These are phyloP conservation scores for Sebastes steindachneri DNA, from an alignment of 2,797 vertebrate genomes.

Conservation along the genomic window DNA sequence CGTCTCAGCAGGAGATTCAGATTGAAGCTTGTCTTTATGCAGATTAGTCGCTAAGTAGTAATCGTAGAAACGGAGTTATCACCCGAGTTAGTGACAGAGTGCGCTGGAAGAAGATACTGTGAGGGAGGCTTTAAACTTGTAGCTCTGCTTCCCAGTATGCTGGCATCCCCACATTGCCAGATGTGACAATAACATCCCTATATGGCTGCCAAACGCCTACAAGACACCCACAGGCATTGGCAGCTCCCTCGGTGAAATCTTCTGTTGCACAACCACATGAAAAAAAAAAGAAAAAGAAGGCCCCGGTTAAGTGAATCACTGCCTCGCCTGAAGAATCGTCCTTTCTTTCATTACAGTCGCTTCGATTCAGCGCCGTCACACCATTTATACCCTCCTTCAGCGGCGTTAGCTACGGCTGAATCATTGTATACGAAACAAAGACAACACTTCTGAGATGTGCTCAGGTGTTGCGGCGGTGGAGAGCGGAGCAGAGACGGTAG, in stretches of 20 bases:
- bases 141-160: slow-evolving; percentile 51
- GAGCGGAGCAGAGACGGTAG: slow-evolving; percentile 14
- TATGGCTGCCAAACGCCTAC: slow-evolving; percentile 71
- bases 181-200: slow-evolving; percentile 74
- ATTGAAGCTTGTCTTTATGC: slow-evolving; percentile 8
- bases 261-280: slow-evolving; percentile 53
- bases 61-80: slow-evolving; percentile 27
- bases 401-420: slow-evolving; percentile 21
- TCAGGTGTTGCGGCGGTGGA: slow-evolving; percentile 55
- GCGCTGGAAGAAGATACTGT: slow-evolving; percentile 29
- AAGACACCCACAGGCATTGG: slow-evolving; percentile 72
- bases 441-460: slow-evolving; percentile 29
- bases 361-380: slow-evolving; percentile 38
- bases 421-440: slow-evolving; percentile 51
- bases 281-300: slow-evolving; percentile 7
- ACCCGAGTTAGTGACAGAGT: neutral
- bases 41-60: slow-evolving; percentile 30
- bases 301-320: slow-evolving; percentile 67
- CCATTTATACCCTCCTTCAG: slow-evolving; percentile 35
- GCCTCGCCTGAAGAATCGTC: slow-evolving; percentile 51
- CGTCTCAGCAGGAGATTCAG: slow-evolving; percentile 18
- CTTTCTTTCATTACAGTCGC: slow-evolving; percentile 44
- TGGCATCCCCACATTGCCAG: slow-evolving; percentile 66
- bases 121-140: slow-evolving; percentile 53
- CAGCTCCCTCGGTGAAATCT: slow-evolving; percentile 66